Evolutionary conservation across 1,140 invertebrate genomes (phyloP), one percentile per base, ranked within the genome.

Genomic region (Ceratosolen fusciceps): DNA sequence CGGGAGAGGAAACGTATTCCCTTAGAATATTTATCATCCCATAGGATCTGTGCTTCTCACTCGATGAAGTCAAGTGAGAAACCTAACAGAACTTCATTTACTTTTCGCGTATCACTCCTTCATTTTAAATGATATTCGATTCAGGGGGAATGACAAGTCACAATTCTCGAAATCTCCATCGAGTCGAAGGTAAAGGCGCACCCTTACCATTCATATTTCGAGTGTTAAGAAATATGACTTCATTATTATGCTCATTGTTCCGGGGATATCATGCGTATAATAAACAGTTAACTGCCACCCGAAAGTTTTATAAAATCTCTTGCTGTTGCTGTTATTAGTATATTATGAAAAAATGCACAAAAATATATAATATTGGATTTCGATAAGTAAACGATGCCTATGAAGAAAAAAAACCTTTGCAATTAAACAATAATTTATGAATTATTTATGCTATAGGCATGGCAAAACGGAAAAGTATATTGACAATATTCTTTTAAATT

Each of bases 181-280:
- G 19, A 34, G 29, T 19, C 29, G 60, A 34, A 10, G 34, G 31
- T 3, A 34, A 60, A 14, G 31, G 2, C 19, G 31, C 31, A 5
- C 19, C 34, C 21, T 37, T 65, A 21, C 12, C 7, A 19, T 37
- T 37, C 37, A n/a, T 65, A n/a, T 5, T 1, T 37, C 31, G 1
- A 21, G 37, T 65, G 19, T 65, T 65, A 10, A 37, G 31, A 65
- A 65, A 37, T 65, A 65, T 65, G 31, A 37, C 60, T 65, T 65
- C 34, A 65, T 37, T 65, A 65, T 65, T 65, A 37, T 34, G 34
- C 4, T 62, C 19, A 37, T 37, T 37, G 31, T 65, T 3, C 14
- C 10, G 5, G 16, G 9, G 8, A 4, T 19, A 31, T 21, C 60
- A 9, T 1, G 19, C n/a, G 21, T 8, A 34, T 16, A 34, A 24